Base-by-base conservation (phyloP, 2,113 vertebrate species). In the Rafetus swinhoei region DNA sequence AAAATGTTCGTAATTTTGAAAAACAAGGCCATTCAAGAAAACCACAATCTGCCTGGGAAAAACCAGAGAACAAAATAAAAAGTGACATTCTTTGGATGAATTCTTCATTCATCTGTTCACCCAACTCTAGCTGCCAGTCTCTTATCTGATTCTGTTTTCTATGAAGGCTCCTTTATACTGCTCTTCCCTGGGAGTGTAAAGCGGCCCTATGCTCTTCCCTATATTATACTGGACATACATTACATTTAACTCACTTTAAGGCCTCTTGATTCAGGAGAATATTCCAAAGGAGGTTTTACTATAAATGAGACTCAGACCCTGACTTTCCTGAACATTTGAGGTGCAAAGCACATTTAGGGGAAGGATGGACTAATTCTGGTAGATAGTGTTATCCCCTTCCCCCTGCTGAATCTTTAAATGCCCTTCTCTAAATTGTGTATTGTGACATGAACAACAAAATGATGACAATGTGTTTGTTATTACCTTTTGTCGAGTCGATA, bases 261-360 rank as follows among this genome's bases (percentile, higher is more conserved):
- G 27, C 10, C 56, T 85, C 79, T 89, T 91, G 52, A 10, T 92
- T 57, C 81, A 88, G 32, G 84, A 92, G 15, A 35, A 1, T 77
- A 39, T 21, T 53, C 81, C 54, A 89, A 55, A 86, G 89, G 86
- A 19, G 76, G 7, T 89, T 96, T 87, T 92, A 79, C 65, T 62
- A 65, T 9, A 87, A 93, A 92, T 57, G 74, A 14, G 79, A 89
- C n/a, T 7, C 21, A 89, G 18, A 53, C 29, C 18, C 80, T 62
- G n/a, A 35, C 7, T 94, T 94, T 89, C 72, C 45, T 81, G 84
- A 90, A 86, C 7, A 27, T 4, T 27, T 95, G 54, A 92, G 85
- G 45, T 87, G 15, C 2, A 1, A 7, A 62, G 18, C 7, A 81
- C 85, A 2, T 62, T 14, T 53, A 32, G 54, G 56, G 1, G 74